Conservation (phyloP, 2,797 vertebrate species). For the Sphenopsis melanotis region DNA sequence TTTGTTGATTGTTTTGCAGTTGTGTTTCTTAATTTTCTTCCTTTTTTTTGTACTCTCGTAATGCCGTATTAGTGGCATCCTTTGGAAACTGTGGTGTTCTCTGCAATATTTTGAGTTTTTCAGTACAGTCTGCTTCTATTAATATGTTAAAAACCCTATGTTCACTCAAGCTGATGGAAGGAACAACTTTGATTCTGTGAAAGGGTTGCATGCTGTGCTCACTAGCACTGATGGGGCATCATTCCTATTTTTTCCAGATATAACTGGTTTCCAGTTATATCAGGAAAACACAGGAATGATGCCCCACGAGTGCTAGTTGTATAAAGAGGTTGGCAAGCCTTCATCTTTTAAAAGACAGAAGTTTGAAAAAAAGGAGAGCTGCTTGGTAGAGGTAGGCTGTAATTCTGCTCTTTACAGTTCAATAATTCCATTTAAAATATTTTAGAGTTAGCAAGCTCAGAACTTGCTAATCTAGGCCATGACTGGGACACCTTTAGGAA, state of each 20-base stretch:
- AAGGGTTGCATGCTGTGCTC: neutral
- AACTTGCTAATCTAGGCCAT: neutral
- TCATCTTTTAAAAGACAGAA: neutral
- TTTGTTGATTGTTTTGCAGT: neutral
- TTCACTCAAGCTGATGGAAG: neutral
- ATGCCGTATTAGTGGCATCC: neutral
- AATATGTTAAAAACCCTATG: neutral
- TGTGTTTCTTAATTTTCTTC: neutral
- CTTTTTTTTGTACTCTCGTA: accelerated
- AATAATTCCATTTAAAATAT: neutral
- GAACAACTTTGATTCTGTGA: neutral
- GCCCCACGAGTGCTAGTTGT: neutral
- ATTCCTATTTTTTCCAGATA: neutral
- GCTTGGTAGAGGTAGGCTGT: neutral
- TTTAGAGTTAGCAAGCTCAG: neutral
- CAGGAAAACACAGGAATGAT: neutral
- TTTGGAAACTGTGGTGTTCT: neutral
- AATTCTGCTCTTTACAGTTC: neutral
- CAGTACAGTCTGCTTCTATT: neutral
- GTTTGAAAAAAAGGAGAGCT: neutral
- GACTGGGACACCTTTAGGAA: neutral
- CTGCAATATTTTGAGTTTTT: neutral
- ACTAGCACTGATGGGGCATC: neutral
- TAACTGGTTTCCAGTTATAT: neutral
- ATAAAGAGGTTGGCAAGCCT: neutral